Evolutionary conservation across 2,797 vertebrate species (phyloP).

Genomic region (Silurus lanzhouensis): DNA sequence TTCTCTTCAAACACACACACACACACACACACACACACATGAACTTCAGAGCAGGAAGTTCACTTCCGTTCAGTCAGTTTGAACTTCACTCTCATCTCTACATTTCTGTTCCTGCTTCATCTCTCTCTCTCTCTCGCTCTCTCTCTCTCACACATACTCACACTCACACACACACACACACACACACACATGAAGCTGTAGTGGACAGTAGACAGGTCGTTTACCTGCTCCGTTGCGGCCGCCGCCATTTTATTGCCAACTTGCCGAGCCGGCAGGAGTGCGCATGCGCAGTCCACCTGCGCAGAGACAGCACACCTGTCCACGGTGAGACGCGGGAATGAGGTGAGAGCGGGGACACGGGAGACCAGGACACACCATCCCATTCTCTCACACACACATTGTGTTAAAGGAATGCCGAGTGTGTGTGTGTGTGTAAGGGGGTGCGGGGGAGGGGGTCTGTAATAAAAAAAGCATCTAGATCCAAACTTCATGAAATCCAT

Average conservation of each 20-base stretch:
- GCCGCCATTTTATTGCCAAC: conserved; percentile 84
- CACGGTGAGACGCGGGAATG: not conserved
- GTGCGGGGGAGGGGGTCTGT: no score
- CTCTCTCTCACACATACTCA: not conserved
- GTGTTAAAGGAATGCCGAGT: no score
- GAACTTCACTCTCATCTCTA: conserved; percentile 6
- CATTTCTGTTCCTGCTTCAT: conserved; percentile 20
- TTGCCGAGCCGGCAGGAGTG: conserved; percentile 56
- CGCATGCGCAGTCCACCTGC: conserved; percentile 15
- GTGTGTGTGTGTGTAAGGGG: no score
- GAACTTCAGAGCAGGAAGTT: not conserved
- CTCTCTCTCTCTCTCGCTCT: not conserved
- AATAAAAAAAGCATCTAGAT: no score
- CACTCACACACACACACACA: not conserved
- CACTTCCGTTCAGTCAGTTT: conserved; percentile 13
- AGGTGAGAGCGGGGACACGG: not conserved
- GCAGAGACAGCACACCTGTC: conserved; percentile 12
- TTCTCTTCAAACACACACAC: not conserved
- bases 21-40: not conserved
- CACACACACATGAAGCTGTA: not conserved
- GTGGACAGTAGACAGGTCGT: not conserved
- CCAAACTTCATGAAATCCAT: no score
- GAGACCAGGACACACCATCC: no score
- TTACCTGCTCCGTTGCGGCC: conserved; percentile 18
- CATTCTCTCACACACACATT: no score